Evolutionary conservation across 2,888 invertebrate species (phyloP).

Genomic region (Cantharis flavilabris): DNA sequence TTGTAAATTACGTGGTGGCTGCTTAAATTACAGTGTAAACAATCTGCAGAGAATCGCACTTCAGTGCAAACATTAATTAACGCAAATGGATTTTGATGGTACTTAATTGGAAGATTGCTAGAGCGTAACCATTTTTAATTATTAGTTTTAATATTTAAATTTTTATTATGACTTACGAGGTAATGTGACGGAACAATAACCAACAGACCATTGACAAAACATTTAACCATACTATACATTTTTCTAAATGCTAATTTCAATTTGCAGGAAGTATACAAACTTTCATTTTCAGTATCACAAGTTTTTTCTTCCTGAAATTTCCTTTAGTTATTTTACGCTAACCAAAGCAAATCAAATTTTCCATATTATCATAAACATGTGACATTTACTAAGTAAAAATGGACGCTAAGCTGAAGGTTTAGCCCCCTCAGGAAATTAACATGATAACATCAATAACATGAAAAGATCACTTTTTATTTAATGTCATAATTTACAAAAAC

Average conservation of each 20-base stretch:
- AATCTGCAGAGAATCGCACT: background rate
- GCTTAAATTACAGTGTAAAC: background rate
- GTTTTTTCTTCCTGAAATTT: background rate
- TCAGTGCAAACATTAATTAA: background rate
- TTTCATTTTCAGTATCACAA: background rate
- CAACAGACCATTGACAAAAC: background rate
- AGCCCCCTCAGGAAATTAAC: no score
- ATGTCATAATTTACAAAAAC: no score
- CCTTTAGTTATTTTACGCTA: background rate
- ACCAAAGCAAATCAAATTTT: no score
- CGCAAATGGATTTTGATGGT: background rate
- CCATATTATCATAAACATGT: no score
- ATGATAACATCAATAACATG: no score
- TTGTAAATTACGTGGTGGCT: background rate
- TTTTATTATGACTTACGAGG: background rate
- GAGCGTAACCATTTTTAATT: background rate
- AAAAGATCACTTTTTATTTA: no score
- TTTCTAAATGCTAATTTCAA: background rate
- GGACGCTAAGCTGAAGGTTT: no score
- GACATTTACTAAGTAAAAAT: no score
- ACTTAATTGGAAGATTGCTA: background rate
- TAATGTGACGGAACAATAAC: background rate
- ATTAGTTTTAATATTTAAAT: background rate
- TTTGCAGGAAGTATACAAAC: background rate
- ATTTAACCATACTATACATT: background rate